A percentile compares a stretch with the other conserved stretches of the same genome.
Evolutionary conservation across 2,797 vertebrate species (phyloP).

Genomic region (Masticophis lateralis): DNA sequence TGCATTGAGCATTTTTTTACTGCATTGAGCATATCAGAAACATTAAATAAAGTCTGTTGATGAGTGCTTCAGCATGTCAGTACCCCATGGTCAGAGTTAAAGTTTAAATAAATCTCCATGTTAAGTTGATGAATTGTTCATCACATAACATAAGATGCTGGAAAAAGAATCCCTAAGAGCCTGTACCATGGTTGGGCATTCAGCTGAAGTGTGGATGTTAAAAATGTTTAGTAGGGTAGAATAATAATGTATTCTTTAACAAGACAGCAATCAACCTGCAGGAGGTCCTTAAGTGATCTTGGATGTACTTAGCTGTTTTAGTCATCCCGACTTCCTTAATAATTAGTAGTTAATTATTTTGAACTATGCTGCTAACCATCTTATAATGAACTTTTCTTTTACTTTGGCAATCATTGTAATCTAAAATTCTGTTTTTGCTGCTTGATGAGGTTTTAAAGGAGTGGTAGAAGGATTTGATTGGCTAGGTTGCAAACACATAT

Average conservation of each 20-base stretch:
- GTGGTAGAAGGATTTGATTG: background rate
- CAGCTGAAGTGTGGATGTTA: background rate
- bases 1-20: background rate
- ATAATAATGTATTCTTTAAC: background rate
- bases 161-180: background rate
- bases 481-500: background rate
- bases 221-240: background rate
- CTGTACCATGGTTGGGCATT: background rate
- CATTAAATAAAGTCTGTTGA: background rate
- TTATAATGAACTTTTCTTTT: background rate
- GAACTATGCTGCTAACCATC: fast-evolving
- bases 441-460: background rate
- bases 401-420: background rate
- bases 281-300: background rate
- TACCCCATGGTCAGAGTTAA: background rate
- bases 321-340: background rate
- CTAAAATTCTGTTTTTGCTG: background rate
- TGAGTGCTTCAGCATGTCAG: background rate
- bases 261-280: background rate
- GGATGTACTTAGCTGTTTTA: background rate
- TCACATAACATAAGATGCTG: background rate
- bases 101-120: background rate
- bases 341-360: background rate
- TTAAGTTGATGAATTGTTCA: background rate
- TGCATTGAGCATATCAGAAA: background rate